Conservation (phyloP, 2,888 invertebrate genomes). For the Erynnis tages region DNA sequence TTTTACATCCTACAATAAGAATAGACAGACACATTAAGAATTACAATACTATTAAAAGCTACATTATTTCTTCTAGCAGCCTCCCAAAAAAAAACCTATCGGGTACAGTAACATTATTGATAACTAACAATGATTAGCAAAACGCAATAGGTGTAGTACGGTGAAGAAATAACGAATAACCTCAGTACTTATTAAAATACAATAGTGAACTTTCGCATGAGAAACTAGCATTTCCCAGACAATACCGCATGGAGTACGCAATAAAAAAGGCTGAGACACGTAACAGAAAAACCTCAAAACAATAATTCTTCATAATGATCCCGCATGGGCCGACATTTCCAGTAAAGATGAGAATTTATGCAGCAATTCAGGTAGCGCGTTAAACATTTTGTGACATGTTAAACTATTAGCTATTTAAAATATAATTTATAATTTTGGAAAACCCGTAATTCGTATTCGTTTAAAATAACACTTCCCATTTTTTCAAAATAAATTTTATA, state of each 20-base stretch:
- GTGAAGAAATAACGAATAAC: constrained; percentile 50
- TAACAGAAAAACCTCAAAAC: constrained; percentile 64
- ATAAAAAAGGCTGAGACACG: constrained; percentile 62
- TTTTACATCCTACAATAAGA: not conserved
- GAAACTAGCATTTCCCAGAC: constrained; percentile 71
- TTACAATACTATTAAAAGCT: constrained; percentile 5
- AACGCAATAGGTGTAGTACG: constrained; percentile 24
- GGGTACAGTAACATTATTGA: constrained; percentile 18
- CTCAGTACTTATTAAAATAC: constrained; percentile 37
- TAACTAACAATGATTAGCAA: constrained; percentile 24
- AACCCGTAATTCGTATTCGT: no score
- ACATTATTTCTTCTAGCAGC: constrained; percentile 1
- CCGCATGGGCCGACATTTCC: constrained; percentile 51
- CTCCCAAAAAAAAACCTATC: not conserved
- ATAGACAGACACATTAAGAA: not conserved
- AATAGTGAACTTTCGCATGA: constrained; percentile 70
- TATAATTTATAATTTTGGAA: no score
- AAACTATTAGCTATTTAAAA: not conserved
- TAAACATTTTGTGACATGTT: not conserved
- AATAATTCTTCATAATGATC: constrained; percentile 63
- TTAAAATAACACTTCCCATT: no score
- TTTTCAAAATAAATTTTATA: no score
- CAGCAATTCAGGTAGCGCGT: not conserved
- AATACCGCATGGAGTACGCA: constrained; percentile 47
- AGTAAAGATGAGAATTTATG: constrained; percentile 1